Base-by-base conservation (phyloP, 2,113 vertebrate species). In the Anarhynchus alexandrinus region DNA sequence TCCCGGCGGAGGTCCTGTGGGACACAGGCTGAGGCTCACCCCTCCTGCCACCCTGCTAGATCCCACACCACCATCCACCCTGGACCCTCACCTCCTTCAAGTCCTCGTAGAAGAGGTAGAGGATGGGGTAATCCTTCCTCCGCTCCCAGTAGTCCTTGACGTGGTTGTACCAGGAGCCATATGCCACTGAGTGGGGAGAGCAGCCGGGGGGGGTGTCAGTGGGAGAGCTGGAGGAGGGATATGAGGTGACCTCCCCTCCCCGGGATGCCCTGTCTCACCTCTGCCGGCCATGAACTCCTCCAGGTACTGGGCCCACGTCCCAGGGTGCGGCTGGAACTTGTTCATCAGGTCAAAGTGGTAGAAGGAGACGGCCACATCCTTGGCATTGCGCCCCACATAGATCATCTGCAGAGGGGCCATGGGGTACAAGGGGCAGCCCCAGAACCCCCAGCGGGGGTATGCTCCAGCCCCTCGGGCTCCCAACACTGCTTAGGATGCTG, bases 341-440 rank as follows among this genome's bases (percentile, higher is more conserved):
- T 99, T 99, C 99, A 99, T 99, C 30, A 97, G 86, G 16, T 99
- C 98, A 92, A 99, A 99, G 96, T 99, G 94, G 94, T 97, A 99
- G 96, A 90, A 99, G 85, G 99, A 99, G 36, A 99, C 98, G 1
- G 98, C 91, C 86, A 99, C 99, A 27, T 99, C 99, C 96, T 99
- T 99, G 52, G 98, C 98, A 1, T 99, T 99, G 88, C 99, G 98
- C n/a, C 98, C 99, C 85, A 99, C 65, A 4, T 99, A 99, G 94
- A 99, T 98, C 8, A 98, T 95, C 99, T 99, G 81, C 13, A 66
- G 15, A 18, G 29, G n/a, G 7, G 11, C 9, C 34, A 1, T 20
- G 25, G 23, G n/a, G 11, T 67, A 58, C 2, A 2, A 76, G n/a
- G 9, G 3, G 18, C 11, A 85, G 11, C 9, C 5, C 21, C 72